Evolutionary conservation across 2,888 invertebrate genomes (phyloP), one percentile per base, ranked within the genome.

Genomic region (Aradus depressus): DNA sequence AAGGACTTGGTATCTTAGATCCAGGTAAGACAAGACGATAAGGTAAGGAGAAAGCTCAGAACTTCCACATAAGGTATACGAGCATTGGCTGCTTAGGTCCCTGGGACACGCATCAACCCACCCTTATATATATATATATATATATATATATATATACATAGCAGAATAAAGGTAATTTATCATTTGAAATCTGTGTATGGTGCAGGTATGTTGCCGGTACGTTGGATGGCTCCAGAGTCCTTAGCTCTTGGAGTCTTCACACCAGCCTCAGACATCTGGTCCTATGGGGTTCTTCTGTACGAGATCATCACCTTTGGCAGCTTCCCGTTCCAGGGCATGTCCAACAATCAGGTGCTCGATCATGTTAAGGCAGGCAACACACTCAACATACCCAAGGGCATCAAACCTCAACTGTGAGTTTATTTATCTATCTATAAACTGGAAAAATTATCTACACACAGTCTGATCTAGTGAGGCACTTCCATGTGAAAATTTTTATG

Each of bases 211-310:
- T 69, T 90, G 59, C 90, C 90, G 0, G 88, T 91, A 6, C 74
- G 90, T 55, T 92, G 92, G 91, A 91, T 92, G 91, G 81, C 91
- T 1, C 91, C 91, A 0, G 92, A 92, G 69, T 84, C 85, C 60
- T 70, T 92, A 14, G 79, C 77, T 3, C 72, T 84, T 21, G 91
- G 91, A 10, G 74, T 87, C 49, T 92, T 90, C 67, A 86, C 88
- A 1, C 77, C 86, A 18, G 80, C 83, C 31, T 87, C 90, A 0
- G 92, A 93, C 68, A 80, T 92, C 14, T 93, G 91, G 91, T 83
- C 88, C 28, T 90, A 80, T 65, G 92, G 90, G 4, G 84, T 92
- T 35, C 72, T 91, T 19, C 72, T 92, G 2, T 92, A 84, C 65
- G 86, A 88, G 69, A 85, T 92, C 50, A 81, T 90, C 51, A 89